Base-by-base conservation (phyloP, 2,113 vertebrate species). In the Promerops cafer region DNA sequence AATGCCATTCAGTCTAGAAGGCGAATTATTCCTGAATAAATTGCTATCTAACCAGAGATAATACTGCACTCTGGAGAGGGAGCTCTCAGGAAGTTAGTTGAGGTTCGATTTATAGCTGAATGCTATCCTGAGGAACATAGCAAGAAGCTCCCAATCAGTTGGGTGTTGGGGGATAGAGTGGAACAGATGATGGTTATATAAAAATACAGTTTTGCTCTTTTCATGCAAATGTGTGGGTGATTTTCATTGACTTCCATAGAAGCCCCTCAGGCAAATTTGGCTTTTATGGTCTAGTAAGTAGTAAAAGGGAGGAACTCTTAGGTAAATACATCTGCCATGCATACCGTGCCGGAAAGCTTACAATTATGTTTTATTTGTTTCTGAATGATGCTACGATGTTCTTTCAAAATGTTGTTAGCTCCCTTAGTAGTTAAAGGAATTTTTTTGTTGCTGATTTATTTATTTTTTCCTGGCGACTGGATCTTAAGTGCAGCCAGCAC, bases 301-400 rank as follows among this genome's bases (percentile, higher is more conserved):
- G 56, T 86, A 71, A 57, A 81, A 90, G 63, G 47, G 49, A 94
- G 22, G 44, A 86, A 60, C 76, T 92, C 69, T 71, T 92, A 96
- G 95, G 94, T 97, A 95, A 94, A 94, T 97, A 91, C 88, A 90
- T 94, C 92, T 96, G 92, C 83, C 60, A 56, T 93, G 71, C 90
- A 86, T 88, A 80, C 64, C 88, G 3, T 49, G 76, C 68, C 7
- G 9, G 83, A 91, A 83, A 81, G 47, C 47, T 78, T 86, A 47
- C 77, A 89, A 52, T 74, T 85, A 39, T 77, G 47, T 93, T 84
- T 92, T 91, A 68, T 91, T 91, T 76, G 50, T 95, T 89, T 93
- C 76, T 83, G 76, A 93, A 81, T 40, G 65, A 75, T 13, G 19
- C 64, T 90, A 49, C 22, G 1, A 37, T 75, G 71, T 69, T 91